A percentile compares a stretch with the other conserved stretches of the same genome.
Evolutionary conservation across 2,797 vertebrate genomes (phyloP).

Genomic region (Heterohyrax brucei): DNA sequence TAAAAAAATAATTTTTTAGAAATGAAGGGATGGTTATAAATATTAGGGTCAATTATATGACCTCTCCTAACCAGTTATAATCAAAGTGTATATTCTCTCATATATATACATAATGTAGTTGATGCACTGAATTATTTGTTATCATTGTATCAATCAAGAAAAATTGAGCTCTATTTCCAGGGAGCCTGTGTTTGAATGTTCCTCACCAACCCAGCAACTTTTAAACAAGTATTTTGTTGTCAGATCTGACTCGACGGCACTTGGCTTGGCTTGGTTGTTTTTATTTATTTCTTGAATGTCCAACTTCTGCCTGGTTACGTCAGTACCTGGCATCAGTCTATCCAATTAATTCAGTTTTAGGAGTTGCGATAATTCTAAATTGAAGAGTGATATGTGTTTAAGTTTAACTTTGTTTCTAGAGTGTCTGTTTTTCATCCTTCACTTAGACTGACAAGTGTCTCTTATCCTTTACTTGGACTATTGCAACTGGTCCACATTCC

Average conservation of each 20-base stretch:
- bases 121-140: neutral
- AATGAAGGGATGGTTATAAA: neutral
- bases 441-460: neutral
- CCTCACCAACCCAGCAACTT: neutral
- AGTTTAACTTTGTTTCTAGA: neutral
- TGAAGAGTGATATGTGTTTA: neutral
- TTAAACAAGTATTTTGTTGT: neutral
- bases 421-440: neutral
- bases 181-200: neutral
- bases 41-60: neutral
- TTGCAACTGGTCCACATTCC: neutral
- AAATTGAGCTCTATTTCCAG: neutral
- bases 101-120: neutral
- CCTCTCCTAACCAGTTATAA: neutral
- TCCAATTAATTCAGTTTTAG: neutral
- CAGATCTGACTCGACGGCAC: too few species aligned
- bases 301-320: neutral
- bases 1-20: neutral
- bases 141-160: neutral
- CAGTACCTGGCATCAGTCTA: neutral
- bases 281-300: slow-evolving; percentile 32
- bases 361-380: neutral
- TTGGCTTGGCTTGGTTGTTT: neutral
- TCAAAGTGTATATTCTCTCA: neutral
- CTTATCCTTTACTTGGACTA: neutral